Evolutionary conservation across 1,140 invertebrate species (phyloP), one percentile per base, ranked within the genome.

Genomic region (Pseudomyrmex dendroicus): DNA sequence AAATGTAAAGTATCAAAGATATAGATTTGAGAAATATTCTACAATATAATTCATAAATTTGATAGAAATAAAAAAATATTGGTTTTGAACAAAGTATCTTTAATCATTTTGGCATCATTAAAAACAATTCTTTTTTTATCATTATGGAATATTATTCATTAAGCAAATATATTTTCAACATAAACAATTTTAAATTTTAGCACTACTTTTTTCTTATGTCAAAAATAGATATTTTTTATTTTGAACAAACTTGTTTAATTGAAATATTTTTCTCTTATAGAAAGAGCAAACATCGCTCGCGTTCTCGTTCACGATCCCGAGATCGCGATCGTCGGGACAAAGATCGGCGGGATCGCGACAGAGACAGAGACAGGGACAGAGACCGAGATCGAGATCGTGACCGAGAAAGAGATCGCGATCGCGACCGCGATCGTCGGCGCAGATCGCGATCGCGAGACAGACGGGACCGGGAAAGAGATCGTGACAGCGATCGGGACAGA

Each of bases 221-320:
- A 17, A 63, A 5, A 17, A 54, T 52, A 13, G 25, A 22, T 56
- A 35, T 1, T 2, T 5, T 66, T 66, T 1, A 22, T 22, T 67
- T 66, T 20, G 8, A 20, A 20, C 12, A 48, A 15, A 56, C 4
- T 48, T 56, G 64, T 66, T 72, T 72, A 61, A 80, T 80, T 70
- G 15, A 72, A 80, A 12, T 72, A 72, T 17, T 80, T 73, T 44
- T 88, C 74, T 70, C 89, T 93, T 92, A 78, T 89, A 95, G 94
- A 82, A 95, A 94, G 85, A 94, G 88, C 87, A 95, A 93, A 85
- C 94, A 94, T 83, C 93, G 94, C 5, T 95, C 94, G 46, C 92
- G 95, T 59, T 94, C 93, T 35, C 92, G 94, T 76, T 95, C 94
- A 48, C 92, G 92, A 72, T 94, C 94, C 13, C 90, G 93, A 50